phyloP scores from a whole-genome alignment of 2,113 vertebrate genomes.

The Xenotilapia leptura region DNA sequence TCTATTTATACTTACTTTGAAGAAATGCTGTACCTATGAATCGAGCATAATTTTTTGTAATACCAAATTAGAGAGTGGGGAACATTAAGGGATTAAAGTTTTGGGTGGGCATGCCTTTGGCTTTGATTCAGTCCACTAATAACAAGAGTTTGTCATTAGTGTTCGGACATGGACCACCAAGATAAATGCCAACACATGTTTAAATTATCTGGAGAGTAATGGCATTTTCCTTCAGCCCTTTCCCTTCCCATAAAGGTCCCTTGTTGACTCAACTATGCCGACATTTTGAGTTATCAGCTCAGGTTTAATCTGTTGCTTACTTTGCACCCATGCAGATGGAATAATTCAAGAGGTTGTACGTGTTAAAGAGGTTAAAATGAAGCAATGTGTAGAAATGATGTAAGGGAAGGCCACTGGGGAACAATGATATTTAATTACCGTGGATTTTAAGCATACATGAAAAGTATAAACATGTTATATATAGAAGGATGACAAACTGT shows the following conservation, averaged over 20 bases:
- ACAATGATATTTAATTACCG: not conserved
- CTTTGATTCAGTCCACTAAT: slow-evolving; percentile 61
- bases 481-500: not conserved
- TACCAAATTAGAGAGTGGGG: slow-evolving; percentile 37
- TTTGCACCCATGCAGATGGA: not conserved
- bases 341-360: not conserved
- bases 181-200: slow-evolving; percentile 71
- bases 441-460: not conserved
- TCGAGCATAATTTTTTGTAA: slow-evolving; percentile 1
- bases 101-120: slow-evolving; percentile 59
- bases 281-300: slow-evolving; percentile 43
- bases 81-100: slow-evolving; percentile 53
- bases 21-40: not conserved
- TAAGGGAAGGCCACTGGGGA: not conserved
- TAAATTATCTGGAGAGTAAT: slow-evolving; percentile 63
- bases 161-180: slow-evolving; percentile 66
- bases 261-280: slow-evolving; percentile 17
- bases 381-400: not conserved
- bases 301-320: slow-evolving; percentile 35
- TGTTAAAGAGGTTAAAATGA: not conserved
- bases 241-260: slow-evolving; percentile 41
- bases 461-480: not conserved
- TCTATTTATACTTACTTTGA: slow-evolving; percentile 28
- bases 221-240: slow-evolving; percentile 42
- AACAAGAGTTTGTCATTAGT: slow-evolving; percentile 65